phyloP scores from a whole-genome alignment of 2,113 vertebrate genomes.

The Garra rufa region DNA sequence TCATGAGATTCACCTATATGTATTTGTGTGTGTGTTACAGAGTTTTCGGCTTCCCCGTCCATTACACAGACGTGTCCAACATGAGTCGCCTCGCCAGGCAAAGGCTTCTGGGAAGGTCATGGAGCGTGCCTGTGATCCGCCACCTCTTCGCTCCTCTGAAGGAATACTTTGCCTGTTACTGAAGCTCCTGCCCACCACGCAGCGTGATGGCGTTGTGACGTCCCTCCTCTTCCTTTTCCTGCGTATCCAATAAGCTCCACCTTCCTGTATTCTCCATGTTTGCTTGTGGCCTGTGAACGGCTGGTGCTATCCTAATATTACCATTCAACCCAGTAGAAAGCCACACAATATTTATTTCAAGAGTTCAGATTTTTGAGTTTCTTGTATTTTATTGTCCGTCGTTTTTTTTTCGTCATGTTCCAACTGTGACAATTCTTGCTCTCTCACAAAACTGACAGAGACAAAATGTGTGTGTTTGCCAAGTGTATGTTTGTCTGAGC shows the following conservation, averaged over 20 bases:
- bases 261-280: constrained; percentile 28
- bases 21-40: constrained; percentile 67
- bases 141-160: constrained; percentile 98
- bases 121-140: constrained; percentile 97
- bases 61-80: constrained; percentile 99
- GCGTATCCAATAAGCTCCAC: constrained; percentile 40
- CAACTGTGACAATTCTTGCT: constrained; percentile 62
- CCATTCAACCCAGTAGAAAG: constrained; percentile 50
- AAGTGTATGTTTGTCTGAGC: constrained; percentile 39
- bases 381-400: constrained; percentile 58
- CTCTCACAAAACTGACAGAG: constrained; percentile 60
- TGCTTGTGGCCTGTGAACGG: constrained; percentile 64
- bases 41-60: constrained; percentile 97
- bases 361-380: constrained; percentile 57
- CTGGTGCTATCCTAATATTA: constrained; percentile 63
- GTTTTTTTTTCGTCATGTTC: constrained; percentile 46
- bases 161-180: constrained; percentile 98
- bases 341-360: constrained; percentile 67
- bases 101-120: constrained; percentile 95
- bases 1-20: neutral
- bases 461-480: constrained; percentile 52
- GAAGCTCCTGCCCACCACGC: constrained; percentile 65
- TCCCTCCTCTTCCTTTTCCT: constrained; percentile 40
- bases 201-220: constrained; percentile 19
- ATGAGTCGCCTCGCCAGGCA: constrained; percentile 98